Conservation (phyloP, 2,797 vertebrate species). For the Bradypus variegatus region DNA sequence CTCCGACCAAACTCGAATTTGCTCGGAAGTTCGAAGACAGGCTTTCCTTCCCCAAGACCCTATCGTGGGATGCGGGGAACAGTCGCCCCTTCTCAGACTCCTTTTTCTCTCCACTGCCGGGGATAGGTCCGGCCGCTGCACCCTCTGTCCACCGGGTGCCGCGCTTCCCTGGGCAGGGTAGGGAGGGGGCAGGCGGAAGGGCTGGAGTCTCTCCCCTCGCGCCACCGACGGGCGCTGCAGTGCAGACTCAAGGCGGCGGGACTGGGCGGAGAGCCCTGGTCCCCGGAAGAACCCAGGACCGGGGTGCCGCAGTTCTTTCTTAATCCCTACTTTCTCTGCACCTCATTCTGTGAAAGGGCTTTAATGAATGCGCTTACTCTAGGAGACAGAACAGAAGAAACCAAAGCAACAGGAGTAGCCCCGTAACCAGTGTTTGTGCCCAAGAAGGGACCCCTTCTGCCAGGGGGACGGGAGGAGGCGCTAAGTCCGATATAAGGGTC, state of each 20-base stretch:
- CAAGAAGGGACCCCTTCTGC: conserved; percentile 52
- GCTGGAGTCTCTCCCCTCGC: not conserved
- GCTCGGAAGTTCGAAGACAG: not conserved
- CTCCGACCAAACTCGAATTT: not conserved
- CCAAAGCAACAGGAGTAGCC: conserved; percentile 68
- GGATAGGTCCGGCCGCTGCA: rapidly evolving
- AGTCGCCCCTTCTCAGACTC: not conserved
- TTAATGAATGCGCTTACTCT: conserved; percentile 66
- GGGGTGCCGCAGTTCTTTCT: conserved; percentile 46
- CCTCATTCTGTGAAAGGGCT: conserved; percentile 65
- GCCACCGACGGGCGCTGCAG: not conserved
- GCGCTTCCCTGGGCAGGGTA: rapidly evolving
- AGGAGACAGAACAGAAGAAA: conserved; percentile 53
- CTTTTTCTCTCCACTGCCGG: not conserved
- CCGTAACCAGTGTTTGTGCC: conserved; percentile 66
- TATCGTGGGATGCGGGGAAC: not conserved
- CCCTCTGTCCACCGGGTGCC: rapidly evolving
- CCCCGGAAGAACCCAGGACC: not conserved
- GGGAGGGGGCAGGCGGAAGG: not conserved
- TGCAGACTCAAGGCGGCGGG: not conserved
- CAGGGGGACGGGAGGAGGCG: conserved; percentile 23
- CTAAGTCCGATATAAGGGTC: conserved; percentile 59
- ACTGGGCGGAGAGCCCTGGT: not conserved
- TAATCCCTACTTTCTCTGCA: conserved; percentile 60
- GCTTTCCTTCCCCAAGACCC: not conserved